Evolutionary conservation across 2,797 vertebrate genomes (phyloP).

Genomic region (Argentina silus): DNA sequence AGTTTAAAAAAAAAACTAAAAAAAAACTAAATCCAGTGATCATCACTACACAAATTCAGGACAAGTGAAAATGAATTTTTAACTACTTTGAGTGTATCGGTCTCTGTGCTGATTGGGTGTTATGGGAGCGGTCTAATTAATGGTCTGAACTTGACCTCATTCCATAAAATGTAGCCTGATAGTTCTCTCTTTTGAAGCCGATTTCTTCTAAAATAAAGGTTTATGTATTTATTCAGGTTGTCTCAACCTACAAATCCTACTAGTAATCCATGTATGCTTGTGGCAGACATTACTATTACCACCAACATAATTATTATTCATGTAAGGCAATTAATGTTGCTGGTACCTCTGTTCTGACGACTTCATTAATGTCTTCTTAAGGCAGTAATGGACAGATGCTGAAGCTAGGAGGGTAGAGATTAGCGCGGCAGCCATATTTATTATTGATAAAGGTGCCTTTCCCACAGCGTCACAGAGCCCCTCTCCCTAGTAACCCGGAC

Average conservation of each 20-base stretch:
- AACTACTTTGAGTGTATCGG: conserved; percentile 68
- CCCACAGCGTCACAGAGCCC: conserved; percentile 18
- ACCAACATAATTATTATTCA: conserved; percentile 75
- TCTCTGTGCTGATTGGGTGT: conserved; percentile 69
- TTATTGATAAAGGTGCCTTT: conserved; percentile 45
- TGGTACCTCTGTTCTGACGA: conserved; percentile 61
- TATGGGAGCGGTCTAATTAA: conserved; percentile 70
- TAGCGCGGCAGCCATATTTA: conserved; percentile 18
- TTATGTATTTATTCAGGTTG: conserved; percentile 64
- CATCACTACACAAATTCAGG: conserved; percentile 81
- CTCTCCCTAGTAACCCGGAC: conserved; percentile 20
- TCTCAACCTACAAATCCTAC: conserved; percentile 65
- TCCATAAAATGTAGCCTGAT: conserved; percentile 66
- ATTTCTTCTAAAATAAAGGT: conserved; percentile 67
- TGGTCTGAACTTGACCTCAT: conserved; percentile 74
- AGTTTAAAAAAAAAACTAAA: conserved; percentile 55
- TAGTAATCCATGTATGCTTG: conserved; percentile 63
- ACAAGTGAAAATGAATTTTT: conserved; percentile 81
- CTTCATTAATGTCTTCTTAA: conserved; percentile 65
- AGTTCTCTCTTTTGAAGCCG: conserved; percentile 70
- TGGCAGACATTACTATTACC: conserved; percentile 69
- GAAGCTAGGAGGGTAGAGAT: conserved; percentile 41
- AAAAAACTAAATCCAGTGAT: conserved; percentile 62
- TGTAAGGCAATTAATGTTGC: conserved; percentile 72
- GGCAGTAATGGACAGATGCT: conserved; percentile 52